Evolutionary conservation across 2,888 invertebrate species (phyloP).

Genomic region (Drosophila glabriapex): DNA sequence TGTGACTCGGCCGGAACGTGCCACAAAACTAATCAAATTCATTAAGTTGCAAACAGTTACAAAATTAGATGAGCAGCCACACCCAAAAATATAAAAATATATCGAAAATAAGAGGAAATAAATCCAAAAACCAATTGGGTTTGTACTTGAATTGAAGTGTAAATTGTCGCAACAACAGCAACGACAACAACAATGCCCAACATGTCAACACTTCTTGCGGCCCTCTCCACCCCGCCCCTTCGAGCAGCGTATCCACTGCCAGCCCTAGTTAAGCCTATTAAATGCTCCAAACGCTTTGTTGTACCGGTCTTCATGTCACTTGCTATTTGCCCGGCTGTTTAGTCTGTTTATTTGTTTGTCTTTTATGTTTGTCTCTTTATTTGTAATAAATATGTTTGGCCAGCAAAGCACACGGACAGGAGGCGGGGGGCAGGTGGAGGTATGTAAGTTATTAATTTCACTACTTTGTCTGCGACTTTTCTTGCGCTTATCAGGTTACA

Average conservation of each 20-base stretch:
- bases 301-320: conserved; percentile 60
- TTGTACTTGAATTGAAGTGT: conserved; percentile 60
- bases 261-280: conserved; percentile 74
- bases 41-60: conserved; percentile 43
- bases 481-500: conserved; percentile 73
- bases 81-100: conserved; percentile 34
- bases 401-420: conserved; percentile 2
- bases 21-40: conserved; percentile 47
- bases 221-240: background rate
- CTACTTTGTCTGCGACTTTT: conserved; percentile 66
- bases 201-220: conserved; percentile 65
- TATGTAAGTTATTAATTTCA: conserved; percentile 72
- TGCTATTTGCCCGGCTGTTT: conserved; percentile 50
- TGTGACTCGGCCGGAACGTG: conserved; percentile 31
- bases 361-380: conserved; percentile 79
- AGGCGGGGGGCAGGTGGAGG: background rate
- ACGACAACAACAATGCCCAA: conserved; percentile 21
- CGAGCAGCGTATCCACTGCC: background rate
- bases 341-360: conserved; percentile 71
- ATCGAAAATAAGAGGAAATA: conserved; percentile 22
- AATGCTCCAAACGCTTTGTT: conserved; percentile 76
- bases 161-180: conserved; percentile 56
- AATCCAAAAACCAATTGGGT: conserved; percentile 44
- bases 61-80: conserved; percentile 22
- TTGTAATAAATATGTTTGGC: conserved; percentile 76